phyloP scores from a whole-genome alignment of 64 coral and sea anemone species.

The Cladopsammia gracilis region DNA sequence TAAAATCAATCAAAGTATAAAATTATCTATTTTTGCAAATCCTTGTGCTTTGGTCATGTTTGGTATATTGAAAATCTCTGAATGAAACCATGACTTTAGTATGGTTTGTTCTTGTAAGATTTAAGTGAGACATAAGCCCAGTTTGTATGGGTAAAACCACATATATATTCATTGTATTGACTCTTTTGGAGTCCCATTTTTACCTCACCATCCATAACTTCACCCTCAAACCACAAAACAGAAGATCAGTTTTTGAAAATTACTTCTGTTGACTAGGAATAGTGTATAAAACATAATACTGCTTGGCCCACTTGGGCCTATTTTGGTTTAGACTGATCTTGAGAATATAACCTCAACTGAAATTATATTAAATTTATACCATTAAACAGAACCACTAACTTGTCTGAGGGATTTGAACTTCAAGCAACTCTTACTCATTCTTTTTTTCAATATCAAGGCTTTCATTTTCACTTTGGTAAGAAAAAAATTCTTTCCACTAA shows the following conservation, averaged over 20 bases:
- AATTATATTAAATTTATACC: conserved; percentile 27
- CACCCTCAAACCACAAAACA: conserved; percentile 56
- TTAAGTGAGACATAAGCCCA: conserved; percentile 34
- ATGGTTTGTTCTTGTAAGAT: conserved; percentile 35
- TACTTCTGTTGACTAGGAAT: neutral
- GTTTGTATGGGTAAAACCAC: conserved; percentile 55
- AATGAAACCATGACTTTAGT: neutral
- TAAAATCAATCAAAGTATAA: conserved; percentile 31
- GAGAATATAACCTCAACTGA: conserved; percentile 26
- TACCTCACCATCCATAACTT: conserved; percentile 10
- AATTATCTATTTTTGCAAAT: neutral
- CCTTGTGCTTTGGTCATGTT: neutral
- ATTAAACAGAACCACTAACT: neutral
- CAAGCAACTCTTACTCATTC: neutral
- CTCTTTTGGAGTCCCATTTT: conserved; percentile 35
- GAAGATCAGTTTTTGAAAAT: conserved; percentile 34
- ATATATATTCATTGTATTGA: conserved; percentile 41
- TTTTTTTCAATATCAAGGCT: neutral
- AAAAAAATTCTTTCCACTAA: neutral
- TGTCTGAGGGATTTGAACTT: neutral
- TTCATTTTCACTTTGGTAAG: neutral
- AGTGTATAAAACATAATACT: neutral
- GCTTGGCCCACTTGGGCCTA: neutral
- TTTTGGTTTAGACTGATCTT: neutral
- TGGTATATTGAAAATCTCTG: neutral